Percentiles rank a stretch among this genome's conserved stretches.
Evolutionary conservation across 2,888 invertebrate species (phyloP).

Genomic region (Drosophila dives): DNA sequence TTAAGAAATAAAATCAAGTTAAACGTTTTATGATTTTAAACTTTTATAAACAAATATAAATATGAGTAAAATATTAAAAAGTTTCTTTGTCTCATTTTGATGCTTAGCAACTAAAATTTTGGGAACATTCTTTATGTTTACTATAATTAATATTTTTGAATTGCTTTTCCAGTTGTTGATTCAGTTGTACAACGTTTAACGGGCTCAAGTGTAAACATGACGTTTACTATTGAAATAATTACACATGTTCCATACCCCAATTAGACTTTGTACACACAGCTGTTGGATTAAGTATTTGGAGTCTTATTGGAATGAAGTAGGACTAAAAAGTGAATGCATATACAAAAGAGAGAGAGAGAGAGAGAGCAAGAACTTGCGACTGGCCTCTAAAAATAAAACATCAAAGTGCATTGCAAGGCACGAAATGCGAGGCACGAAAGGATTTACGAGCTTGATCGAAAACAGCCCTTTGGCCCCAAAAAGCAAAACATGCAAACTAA

Average conservation of each 20-base stretch:
- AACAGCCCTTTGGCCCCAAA: conserved; percentile 58
- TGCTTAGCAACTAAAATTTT: not conserved
- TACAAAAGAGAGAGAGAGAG: not conserved
- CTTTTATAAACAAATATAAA: not conserved
- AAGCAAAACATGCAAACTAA: conserved; percentile 52
- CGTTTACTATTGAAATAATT: conserved; percentile 24
- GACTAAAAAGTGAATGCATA: conserved; percentile 2
- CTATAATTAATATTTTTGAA: not conserved
- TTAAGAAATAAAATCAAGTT: too few species aligned
- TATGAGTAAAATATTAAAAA: not conserved
- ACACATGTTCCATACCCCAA: conserved; percentile 31
- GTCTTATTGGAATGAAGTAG: conserved; percentile 17
- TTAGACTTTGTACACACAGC: conserved; percentile 39
- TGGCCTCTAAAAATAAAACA: conserved; percentile 58
- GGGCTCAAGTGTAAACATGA: conserved; percentile 12
- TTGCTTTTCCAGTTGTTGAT: conserved; percentile 10
- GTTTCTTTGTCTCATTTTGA: not conserved
- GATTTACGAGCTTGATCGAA: conserved; percentile 78
- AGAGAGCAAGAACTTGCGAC: conserved; percentile 3
- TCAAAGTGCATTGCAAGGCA: conserved; percentile 66
- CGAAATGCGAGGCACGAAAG: conserved; percentile 67
- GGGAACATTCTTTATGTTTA: not conserved
- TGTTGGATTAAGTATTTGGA: conserved; percentile 16
- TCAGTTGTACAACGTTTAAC: conserved; percentile 21
- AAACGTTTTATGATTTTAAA: not conserved